Conservation (phyloP, 2,888 invertebrate species). For the Halictus quadricinctus region DNA sequence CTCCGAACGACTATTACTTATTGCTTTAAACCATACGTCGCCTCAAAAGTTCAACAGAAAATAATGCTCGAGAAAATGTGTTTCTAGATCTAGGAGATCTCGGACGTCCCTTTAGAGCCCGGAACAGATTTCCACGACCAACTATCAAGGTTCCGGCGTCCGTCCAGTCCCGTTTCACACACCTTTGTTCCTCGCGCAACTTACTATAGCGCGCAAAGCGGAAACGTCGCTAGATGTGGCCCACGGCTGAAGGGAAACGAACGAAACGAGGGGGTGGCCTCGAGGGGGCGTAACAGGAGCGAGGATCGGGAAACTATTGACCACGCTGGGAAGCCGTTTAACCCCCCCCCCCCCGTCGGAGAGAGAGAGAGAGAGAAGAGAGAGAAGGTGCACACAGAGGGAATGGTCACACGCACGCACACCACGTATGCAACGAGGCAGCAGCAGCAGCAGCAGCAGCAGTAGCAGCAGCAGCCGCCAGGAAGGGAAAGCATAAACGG, state of each 20-base stretch:
- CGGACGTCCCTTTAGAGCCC: neutral
- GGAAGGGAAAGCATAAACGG: constrained; percentile 75
- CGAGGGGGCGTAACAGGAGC: constrained; percentile 38
- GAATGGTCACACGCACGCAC: constrained; percentile 32
- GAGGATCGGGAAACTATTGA: constrained; percentile 79
- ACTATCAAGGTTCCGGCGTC: neutral
- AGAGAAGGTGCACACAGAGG: constrained; percentile 17
- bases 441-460: constrained; percentile 8
- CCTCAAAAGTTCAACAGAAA: no score
- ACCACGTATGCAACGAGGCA: constrained; percentile 55
- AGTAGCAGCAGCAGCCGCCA: constrained; percentile 4
- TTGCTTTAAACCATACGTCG: no score
- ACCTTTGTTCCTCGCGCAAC: constrained; percentile 37
- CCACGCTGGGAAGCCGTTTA: constrained; percentile 76
- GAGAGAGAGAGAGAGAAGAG: neutral
- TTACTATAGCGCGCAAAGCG: constrained; percentile 66
- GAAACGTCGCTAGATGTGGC: constrained; percentile 59
- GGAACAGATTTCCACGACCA: neutral
- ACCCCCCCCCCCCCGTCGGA: constrained; percentile 71
- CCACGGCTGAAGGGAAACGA: constrained; percentile 58
- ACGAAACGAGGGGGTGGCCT: constrained; percentile 39
- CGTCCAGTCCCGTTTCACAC: constrained; percentile 1
- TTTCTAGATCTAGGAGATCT: neutral
- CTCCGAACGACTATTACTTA: no score
- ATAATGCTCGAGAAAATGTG: no score